phyloP scores from a whole-genome alignment of 2,888 invertebrate genomes.

The Chymomyza caudatula region DNA sequence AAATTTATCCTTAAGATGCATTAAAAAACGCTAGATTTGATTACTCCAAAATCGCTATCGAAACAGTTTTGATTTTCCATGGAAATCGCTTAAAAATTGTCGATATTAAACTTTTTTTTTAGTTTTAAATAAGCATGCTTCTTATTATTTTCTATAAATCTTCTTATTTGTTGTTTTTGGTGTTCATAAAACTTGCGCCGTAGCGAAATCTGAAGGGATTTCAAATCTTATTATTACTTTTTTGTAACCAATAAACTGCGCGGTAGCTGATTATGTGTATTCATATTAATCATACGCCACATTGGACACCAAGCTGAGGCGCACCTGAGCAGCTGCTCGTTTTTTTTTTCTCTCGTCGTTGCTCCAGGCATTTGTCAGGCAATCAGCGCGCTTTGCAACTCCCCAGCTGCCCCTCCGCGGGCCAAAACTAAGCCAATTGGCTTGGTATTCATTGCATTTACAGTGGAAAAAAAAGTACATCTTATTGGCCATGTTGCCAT shows the following conservation, averaged over 20 bases:
- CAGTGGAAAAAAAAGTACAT: background rate
- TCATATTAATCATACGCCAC: slow-evolving; percentile 61
- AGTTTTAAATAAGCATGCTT: too few relatives aligned
- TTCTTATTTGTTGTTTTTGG: too few relatives aligned
- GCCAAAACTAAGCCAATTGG: too few relatives aligned
- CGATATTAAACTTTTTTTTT: too few relatives aligned
- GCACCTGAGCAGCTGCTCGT: background rate
- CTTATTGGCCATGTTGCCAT: background rate
- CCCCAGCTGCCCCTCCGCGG: too few relatives aligned
- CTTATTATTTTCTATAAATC: too few relatives aligned
- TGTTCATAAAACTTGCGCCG: too few relatives aligned
- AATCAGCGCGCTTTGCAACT: background rate
- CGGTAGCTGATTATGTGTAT: background rate
- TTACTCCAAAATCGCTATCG: too few relatives aligned
- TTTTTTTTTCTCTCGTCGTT: background rate
- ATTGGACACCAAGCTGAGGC: slow-evolving; percentile 35
- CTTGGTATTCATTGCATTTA: background rate
- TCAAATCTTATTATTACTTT: background rate
- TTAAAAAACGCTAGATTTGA: too few relatives aligned
- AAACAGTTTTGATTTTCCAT: too few relatives aligned
- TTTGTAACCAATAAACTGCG: background rate
- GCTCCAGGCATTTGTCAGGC: background rate
- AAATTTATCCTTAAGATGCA: too few relatives aligned
- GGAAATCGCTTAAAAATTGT: too few relatives aligned
- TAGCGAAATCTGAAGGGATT: background rate